Percentiles rank a stretch among this genome's conserved stretches.
Evolutionary conservation across 2,797 vertebrate species (phyloP).

Genomic region (Rhinatrema bivittatum): DNA sequence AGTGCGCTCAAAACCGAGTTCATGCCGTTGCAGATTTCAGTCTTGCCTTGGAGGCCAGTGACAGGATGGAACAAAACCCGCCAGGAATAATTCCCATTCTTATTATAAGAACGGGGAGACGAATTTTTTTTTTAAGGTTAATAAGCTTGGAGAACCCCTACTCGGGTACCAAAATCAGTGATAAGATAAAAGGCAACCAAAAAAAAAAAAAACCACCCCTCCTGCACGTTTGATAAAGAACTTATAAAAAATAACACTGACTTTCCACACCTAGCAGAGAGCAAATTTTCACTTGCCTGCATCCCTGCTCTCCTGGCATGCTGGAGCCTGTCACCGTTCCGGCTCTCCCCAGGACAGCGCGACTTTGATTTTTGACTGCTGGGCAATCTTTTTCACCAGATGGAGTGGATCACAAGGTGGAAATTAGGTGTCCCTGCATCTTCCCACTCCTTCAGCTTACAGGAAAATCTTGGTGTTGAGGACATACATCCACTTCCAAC

Average conservation of each 20-base stretch:
- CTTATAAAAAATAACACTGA: conserved; percentile 43
- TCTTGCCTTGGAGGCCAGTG: too few species aligned
- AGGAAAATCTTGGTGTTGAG: conserved; percentile 39
- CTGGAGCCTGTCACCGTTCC: conserved; percentile 48
- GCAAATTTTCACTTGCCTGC: conserved; percentile 59
- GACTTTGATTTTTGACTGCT: conserved; percentile 63
- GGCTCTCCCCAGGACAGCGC: conserved; percentile 39
- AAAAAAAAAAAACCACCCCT: conserved; percentile 18
- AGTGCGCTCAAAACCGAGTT: too few species aligned
- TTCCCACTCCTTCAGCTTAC: conserved; percentile 42
- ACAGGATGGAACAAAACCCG: too few species aligned
- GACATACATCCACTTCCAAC: conserved; percentile 24
- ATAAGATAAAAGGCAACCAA: conserved; percentile 21
- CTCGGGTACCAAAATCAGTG: too few species aligned
- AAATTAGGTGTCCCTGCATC: conserved; percentile 71
- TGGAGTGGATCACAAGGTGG: conserved; percentile 68
- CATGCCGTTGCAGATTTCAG: too few species aligned
- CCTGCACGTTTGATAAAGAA: conserved; percentile 38
- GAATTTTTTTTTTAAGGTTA: conserved; percentile 27
- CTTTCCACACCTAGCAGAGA: conserved; percentile 55
- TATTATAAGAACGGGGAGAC: conserved; percentile 2
- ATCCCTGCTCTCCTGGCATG: conserved; percentile 48
- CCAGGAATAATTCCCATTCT: too few species aligned
- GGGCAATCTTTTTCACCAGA: conserved; percentile 75
- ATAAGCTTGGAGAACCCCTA: conserved; percentile 22